These are phyloP conservation scores for Julus scandinavius DNA, from an alignment of 2,888 invertebrate genomes.

Conservation along the genomic window DNA sequence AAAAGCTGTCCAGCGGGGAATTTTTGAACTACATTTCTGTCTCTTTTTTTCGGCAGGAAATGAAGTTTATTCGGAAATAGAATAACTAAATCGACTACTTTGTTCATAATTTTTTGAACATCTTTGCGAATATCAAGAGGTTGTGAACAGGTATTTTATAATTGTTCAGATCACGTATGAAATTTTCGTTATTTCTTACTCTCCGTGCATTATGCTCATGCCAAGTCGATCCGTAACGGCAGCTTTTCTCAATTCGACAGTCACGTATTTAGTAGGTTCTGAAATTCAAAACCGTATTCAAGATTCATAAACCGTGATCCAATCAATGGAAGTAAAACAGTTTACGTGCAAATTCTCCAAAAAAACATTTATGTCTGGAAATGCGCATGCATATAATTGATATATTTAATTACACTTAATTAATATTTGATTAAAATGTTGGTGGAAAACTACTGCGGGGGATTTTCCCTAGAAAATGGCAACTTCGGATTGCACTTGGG, in stretches of 20 bases:
- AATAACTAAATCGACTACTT: no score
- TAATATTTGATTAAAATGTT: neutral
- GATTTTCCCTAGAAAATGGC: neutral
- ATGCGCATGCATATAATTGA: no score
- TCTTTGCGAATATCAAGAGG: neutral
- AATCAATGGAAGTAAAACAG: neutral
- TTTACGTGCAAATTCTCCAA: neutral
- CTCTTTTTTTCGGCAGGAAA: no score
- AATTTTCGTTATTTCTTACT: conserved; percentile 58
- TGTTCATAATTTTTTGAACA: no score
- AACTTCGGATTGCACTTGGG: neutral
- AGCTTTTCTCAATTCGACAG: conserved; percentile 61
- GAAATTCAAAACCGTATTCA: conserved; percentile 47
- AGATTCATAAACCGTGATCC: neutral
- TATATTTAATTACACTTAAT: no score
- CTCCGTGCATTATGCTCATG: conserved; percentile 61
- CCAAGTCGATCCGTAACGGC: conserved; percentile 62
- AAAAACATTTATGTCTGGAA: neutral
- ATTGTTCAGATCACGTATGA: neutral
- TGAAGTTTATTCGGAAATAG: no score
- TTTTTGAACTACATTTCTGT: no score
- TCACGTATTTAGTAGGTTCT: conserved; percentile 62
- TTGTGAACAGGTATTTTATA: neutral
- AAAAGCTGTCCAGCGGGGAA: no score
- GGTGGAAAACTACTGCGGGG: neutral